Evolutionary conservation across 2,888 invertebrate species (phyloP).

Genomic region (Dioctria linearis): DNA sequence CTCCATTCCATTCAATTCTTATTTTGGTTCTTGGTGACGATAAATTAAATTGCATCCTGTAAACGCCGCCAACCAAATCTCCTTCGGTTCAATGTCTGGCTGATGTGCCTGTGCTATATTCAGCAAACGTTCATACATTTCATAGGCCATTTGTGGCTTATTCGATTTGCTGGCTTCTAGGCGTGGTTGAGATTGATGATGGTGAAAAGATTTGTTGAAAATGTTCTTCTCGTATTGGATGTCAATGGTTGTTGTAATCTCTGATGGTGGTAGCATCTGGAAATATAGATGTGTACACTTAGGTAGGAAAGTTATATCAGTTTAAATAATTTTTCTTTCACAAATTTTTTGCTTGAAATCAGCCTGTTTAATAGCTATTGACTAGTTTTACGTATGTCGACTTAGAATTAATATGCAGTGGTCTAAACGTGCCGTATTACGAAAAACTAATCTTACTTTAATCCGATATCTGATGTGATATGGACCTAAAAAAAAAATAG

Average conservation of each 20-base stretch:
- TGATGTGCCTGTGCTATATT: conserved; percentile 40
- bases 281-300: not conserved
- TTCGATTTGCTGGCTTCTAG: conserved; percentile 44
- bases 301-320: too few species aligned
- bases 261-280: conserved; percentile 1
- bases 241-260: not conserved
- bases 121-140: conserved; percentile 53
- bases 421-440: too few species aligned
- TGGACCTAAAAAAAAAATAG: too few species aligned
- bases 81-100: conserved; percentile 30
- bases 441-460: too few species aligned
- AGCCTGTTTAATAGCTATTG: too few species aligned
- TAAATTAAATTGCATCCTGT: conserved; percentile 54
- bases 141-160: conserved; percentile 51
- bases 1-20: not conserved
- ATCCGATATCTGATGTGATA: too few species aligned
- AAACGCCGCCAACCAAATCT: conserved; percentile 56
- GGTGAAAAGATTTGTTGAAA: not conserved
- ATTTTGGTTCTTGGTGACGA: not conserved
- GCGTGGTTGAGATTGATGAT: too few species aligned
- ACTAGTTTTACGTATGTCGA: too few species aligned
- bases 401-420: too few species aligned
- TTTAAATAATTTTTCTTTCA: too few species aligned
- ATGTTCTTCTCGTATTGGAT: not conserved
- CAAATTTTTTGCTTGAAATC: too few species aligned